phyloP scores from a whole-genome alignment of 2,113 vertebrate species.

The Eretmochelys imbricata region DNA sequence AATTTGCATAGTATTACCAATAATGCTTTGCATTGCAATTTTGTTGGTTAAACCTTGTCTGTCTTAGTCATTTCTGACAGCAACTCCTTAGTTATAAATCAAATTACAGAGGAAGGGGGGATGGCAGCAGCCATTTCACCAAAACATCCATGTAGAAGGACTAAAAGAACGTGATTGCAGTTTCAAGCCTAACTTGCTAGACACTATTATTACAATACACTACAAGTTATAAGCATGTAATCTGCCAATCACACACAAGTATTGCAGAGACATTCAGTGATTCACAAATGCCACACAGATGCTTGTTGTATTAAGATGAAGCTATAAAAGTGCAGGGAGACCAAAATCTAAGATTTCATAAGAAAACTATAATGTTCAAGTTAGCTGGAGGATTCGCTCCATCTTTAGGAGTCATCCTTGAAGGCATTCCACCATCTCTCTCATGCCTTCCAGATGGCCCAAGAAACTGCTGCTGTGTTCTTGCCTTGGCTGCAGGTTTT shows the following conservation, averaged over 20 bases:
- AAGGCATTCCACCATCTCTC: not conserved
- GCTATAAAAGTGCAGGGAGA: not conserved
- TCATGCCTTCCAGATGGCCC: not conserved
- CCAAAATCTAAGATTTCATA: not conserved
- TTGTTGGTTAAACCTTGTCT: conserved; percentile 23
- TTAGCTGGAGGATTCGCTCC: not conserved
- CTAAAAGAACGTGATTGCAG: not conserved
- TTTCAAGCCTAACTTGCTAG: not conserved
- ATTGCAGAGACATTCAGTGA: not conserved
- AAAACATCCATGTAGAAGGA: not conserved
- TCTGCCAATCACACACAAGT: not conserved
- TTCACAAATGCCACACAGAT: conserved; percentile 13
- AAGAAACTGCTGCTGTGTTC: not conserved
- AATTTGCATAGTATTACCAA: conserved; percentile 21
- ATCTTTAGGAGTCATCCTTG: not conserved
- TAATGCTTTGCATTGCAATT: not conserved
- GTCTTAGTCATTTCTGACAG: not conserved
- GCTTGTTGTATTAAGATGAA: not conserved
- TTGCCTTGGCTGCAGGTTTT: not conserved
- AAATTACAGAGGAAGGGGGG: not conserved
- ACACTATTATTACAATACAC: not conserved
- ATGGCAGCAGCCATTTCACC: not conserved
- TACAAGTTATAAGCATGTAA: not conserved
- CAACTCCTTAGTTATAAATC: not conserved
- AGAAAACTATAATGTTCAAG: not conserved